Evolutionary conservation across 2,797 vertebrate genomes (phyloP), one percentile per base, ranked within the genome.

Genomic region (Onychomys arenicola): DNA sequence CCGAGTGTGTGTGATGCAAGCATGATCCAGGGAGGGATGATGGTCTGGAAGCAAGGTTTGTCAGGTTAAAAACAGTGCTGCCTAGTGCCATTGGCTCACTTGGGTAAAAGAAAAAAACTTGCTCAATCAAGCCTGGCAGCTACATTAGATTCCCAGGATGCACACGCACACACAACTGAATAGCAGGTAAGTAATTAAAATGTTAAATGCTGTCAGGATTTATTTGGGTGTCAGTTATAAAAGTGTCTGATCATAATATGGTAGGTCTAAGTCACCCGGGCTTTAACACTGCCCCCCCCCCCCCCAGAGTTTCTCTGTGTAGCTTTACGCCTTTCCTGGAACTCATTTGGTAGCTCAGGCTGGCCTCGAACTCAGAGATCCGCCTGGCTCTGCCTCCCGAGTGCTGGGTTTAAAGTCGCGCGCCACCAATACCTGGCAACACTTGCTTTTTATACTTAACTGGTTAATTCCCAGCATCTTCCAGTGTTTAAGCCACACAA

Each of bases 1-100:
- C 73, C 27, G 0, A 77, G 71, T 96, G 81, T 95, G 37, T 96
- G 69, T 95, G 77, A 88, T 73, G 81, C 61, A 92, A 59, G 78
- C 81, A 87, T 29, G 71, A 34, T 92, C 32, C 61, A 95, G 86
- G 94, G 80, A 91, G 71, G 96, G 95, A 76, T 52, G 43, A 76
- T 84, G 61, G 65, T 21, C 65, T 77, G 71, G 88, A 90, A 97
- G 63, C 86, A 76, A 94, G 61, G 52, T 92, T 92, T 69, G 32
- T 87, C 90, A 91, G 95, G 88, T 95, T 91, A 49, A 78, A 88
- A 73, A 97, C 88, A 92, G 43, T 55, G 52, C 52, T 55, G 52
- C 29, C 71, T 14, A 16, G 67, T 12, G 9, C 29, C 29, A 69
- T 71, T 16, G 52, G 52, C 52, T 55, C 52, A n/a, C 67, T n/a